Conservation (phyloP, 2,888 invertebrate species). For the Operophtera brumata region DNA sequence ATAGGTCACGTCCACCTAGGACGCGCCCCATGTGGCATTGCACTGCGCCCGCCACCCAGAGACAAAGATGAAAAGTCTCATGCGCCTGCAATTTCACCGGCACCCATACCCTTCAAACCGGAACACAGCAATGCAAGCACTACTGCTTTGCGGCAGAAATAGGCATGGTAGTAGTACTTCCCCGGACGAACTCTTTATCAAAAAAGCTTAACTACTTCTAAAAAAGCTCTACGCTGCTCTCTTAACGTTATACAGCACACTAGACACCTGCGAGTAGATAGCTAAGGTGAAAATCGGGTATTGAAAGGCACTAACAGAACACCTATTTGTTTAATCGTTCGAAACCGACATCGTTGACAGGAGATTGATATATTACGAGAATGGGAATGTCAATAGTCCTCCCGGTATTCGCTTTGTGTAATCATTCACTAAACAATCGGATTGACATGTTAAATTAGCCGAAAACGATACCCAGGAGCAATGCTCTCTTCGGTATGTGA, state of each 20-base stretch:
- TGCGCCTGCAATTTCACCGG: no score
- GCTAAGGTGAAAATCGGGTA: not conserved
- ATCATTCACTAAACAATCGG: conserved; percentile 30
- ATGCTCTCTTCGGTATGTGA: conserved; percentile 20
- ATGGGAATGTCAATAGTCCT: conserved; percentile 34
- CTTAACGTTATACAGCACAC: not conserved
- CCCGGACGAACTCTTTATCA: no score
- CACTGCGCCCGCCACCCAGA: no score
- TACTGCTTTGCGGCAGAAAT: no score
- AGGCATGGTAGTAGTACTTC: no score
- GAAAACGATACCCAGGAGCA: conserved; percentile 28
- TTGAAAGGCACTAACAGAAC: conserved; percentile 18
- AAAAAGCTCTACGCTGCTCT: no score
- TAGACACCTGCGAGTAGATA: not conserved
- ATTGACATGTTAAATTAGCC: conserved; percentile 38
- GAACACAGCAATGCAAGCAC: no score
- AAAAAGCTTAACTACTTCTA: no score
- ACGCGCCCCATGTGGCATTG: no score
- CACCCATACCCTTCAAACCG: no score
- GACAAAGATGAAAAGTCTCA: no score
- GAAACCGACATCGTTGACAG: conserved; percentile 32
- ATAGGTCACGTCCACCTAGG: no score
- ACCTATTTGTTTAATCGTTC: conserved; percentile 30
- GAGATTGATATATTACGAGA: conserved; percentile 34
- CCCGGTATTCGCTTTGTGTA: conserved; percentile 30